These are phyloP conservation scores for Stenoptilia bipunctidactyla DNA, from an alignment of 2,888 invertebrate genomes.

Conservation along the genomic window DNA sequence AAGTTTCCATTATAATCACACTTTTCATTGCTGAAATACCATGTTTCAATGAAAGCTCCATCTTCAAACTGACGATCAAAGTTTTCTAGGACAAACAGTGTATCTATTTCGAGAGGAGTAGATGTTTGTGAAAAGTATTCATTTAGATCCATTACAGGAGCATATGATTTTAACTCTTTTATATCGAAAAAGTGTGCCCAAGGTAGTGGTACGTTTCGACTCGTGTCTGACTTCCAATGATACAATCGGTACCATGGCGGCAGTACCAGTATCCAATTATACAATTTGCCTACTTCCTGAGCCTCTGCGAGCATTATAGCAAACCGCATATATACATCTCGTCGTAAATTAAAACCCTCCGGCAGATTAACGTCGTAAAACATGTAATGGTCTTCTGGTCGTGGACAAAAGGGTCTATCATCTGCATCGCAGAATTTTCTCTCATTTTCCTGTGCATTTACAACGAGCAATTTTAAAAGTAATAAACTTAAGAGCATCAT, in stretches of 20 bases:
- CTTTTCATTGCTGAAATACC: constrained; percentile 71
- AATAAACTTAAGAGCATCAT: too few species aligned
- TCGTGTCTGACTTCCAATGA: constrained; percentile 83
- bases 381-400: constrained; percentile 42
- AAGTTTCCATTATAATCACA: constrained; percentile 59
- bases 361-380: constrained; percentile 95
- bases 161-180: constrained; percentile 79
- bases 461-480: too few species aligned
- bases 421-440: too few species aligned
- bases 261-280: constrained; percentile 78
- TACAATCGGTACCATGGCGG: constrained; percentile 94
- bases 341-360: constrained; percentile 96
- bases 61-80: constrained; percentile 87
- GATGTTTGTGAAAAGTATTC: constrained; percentile 72
- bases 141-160: constrained; percentile 89
- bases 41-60: constrained; percentile 87
- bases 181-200: constrained; percentile 93
- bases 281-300: constrained; percentile 52
- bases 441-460: too few species aligned
- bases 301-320: constrained; percentile 85
- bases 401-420: too few species aligned
- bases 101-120: constrained; percentile 72
- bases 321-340: constrained; percentile 96
- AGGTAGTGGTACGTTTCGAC: constrained; percentile 72
- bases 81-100: constrained; percentile 85